Percentiles rank a stretch among this genome's conserved stretches.
Evolutionary conservation across 1,140 invertebrate genomes (phyloP).

Genomic region (Pseudomyrmex concolor): DNA sequence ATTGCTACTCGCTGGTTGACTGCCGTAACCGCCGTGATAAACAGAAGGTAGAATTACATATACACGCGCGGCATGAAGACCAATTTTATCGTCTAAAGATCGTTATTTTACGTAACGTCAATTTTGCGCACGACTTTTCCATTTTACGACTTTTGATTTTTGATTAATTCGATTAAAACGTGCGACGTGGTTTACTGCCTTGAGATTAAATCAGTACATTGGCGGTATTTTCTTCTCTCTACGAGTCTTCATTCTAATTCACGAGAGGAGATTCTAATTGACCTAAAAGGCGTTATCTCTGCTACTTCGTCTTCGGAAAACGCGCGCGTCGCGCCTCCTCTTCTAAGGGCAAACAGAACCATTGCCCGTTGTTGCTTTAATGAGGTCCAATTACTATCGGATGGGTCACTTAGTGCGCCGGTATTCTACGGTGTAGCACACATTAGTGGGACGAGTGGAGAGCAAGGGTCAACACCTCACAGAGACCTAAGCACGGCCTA

Average conservation of each 20-base stretch:
- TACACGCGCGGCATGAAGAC: background rate
- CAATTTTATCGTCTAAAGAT: background rate
- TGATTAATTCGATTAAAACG: conserved; percentile 26
- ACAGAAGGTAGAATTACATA: background rate
- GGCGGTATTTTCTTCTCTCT: conserved; percentile 31
- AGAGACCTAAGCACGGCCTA: conserved; percentile 50
- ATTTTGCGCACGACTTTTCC: background rate
- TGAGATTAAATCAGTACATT: background rate
- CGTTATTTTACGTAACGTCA: background rate
- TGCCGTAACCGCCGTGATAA: background rate
- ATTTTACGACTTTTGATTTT: background rate
- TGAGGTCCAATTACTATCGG: conserved; percentile 81
- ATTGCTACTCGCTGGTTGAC: conserved; percentile 8
- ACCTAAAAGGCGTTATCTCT: conserved; percentile 77
- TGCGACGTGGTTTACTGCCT: background rate
- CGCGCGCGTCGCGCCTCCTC: conserved; percentile 12
- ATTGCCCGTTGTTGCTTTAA: conserved; percentile 77
- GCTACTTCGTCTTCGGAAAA: conserved; percentile 56
- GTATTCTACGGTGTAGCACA: conserved; percentile 73
- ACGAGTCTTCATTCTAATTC: conserved; percentile 36
- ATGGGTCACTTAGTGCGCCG: conserved; percentile 78
- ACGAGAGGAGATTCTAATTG: conserved; percentile 68
- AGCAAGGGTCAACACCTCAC: conserved; percentile 78
- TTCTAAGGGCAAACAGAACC: conserved; percentile 58
- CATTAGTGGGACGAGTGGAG: conserved; percentile 72